phyloP scores from a whole-genome alignment of 2,113 vertebrate species.

The Seriola quinqueradiata region DNA sequence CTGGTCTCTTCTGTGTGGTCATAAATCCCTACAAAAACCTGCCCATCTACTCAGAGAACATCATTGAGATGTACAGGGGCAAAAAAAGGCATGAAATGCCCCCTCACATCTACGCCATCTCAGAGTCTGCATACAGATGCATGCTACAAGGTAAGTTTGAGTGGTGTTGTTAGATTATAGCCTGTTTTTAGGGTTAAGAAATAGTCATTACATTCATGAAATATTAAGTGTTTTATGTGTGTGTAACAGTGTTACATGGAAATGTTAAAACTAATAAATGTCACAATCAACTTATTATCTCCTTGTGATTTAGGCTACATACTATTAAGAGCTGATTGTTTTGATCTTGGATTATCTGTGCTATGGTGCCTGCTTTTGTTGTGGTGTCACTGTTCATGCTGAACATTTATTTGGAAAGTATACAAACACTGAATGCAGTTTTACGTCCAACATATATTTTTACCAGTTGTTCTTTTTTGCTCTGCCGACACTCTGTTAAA shows the following conservation, averaged over 20 bases:
- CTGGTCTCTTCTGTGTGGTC: conserved; percentile 98
- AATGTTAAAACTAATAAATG: not conserved
- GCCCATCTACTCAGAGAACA: conserved; percentile 98
- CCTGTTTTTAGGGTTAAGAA: not conserved
- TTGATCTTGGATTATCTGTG: conserved; percentile 19
- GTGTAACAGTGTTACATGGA: not conserved
- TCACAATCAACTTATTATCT: not conserved
- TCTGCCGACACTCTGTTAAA: no score
- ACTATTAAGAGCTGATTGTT: not conserved
- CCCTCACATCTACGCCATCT: conserved; percentile 98
- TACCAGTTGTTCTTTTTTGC: no score
- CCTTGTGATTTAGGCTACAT: not conserved
- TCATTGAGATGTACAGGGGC: conserved; percentile 98
- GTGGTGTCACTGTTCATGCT: not conserved
- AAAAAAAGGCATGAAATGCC: conserved; percentile 99
- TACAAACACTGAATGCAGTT: not conserved
- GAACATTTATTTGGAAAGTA: not conserved
- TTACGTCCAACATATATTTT: not conserved
- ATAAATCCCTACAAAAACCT: conserved; percentile 99
- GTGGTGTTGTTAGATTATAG: not conserved
- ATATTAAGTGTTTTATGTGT: not conserved
- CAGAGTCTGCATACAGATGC: conserved; percentile 97
- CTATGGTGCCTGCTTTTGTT: not conserved
- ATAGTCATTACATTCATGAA: not conserved
- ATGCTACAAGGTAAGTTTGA: conserved; percentile 95